Conservation (phyloP, 2,113 vertebrate species). For the Cebidichthys violaceus region DNA sequence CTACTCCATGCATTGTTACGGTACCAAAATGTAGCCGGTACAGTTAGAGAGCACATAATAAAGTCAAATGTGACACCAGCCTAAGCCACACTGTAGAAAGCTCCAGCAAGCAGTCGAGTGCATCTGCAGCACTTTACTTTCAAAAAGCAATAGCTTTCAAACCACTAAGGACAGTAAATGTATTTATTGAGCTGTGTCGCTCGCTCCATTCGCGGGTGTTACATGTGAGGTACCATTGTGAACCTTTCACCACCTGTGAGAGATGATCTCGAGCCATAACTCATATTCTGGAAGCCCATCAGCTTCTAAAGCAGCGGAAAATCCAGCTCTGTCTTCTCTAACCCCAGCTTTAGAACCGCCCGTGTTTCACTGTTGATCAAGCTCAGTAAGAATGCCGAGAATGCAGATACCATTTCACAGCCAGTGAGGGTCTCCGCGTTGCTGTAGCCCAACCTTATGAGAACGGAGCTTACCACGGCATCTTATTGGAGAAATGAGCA, state of each 20-base stretch:
- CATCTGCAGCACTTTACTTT: conserved; percentile 66
- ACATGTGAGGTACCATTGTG: conserved; percentile 77
- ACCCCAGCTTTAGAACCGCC: conserved; percentile 77
- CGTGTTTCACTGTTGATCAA: conserved; percentile 82
- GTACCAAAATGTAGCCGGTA: conserved; percentile 12
- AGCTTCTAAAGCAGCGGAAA: conserved; percentile 81
- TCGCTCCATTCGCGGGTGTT: conserved; percentile 67
- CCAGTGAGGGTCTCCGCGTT: conserved; percentile 78
- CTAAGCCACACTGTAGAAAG: conserved; percentile 37
- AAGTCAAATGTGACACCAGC: conserved; percentile 42
- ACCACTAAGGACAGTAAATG: conserved; percentile 69
- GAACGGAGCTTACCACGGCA: conserved; percentile 78
- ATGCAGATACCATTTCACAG: conserved; percentile 87
- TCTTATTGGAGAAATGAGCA: conserved; percentile 69
- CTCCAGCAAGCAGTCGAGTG: conserved; percentile 40
- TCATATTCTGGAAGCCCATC: conserved; percentile 79
- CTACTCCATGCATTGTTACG: conserved; percentile 6
- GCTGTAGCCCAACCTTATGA: conserved; percentile 82
- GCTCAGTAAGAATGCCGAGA: conserved; percentile 83
- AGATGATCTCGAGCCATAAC: conserved; percentile 80
- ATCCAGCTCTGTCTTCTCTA: conserved; percentile 80
- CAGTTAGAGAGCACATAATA: conserved; percentile 39
- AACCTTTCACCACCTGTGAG: conserved; percentile 79
- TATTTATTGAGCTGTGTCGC: conserved; percentile 75
- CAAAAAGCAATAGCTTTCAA: conserved; percentile 73